Evolutionary conservation across 1,140 invertebrate species (phyloP), one percentile per base, ranked within the genome.

Genomic region (Monochamus saltuarius): DNA sequence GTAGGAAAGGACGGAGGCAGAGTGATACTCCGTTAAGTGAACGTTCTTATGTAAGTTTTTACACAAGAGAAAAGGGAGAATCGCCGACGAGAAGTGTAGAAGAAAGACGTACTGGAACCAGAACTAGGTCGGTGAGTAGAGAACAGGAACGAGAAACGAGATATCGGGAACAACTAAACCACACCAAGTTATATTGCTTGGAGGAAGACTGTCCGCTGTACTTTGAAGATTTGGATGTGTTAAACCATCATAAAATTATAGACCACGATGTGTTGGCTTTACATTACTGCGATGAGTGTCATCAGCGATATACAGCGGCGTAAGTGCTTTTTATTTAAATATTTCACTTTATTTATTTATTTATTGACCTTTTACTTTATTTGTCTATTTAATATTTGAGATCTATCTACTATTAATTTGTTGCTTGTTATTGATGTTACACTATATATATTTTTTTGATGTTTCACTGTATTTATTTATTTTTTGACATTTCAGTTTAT

Each of bases 211-310:
- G 51, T 14, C 16, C 13, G 9, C n/a, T 54, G 16, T 38, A 54
- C 14, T 54, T 54, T 17, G 16, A 54, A 9, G 51, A 54, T n/a
- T 16, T 54, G 17, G 51, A 54, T 9, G 38, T 16, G 13, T 22
- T 54, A 17, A 54, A 54, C 19, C n/a, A 37, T 6, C 51, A 54
- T 54, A 39, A 54, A 17, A 54, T 54, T 7, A 40, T 22, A 1
- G 51, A 54, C n/a, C 51, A 54, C 40, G 19, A 42, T 8, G 9
- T 54, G 14, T 8, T 22, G 16, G 36, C 51, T 6, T 22, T 39
- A 17, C 29, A 54, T 17, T 54, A 54, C 29, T 54, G 51, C 19
- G 36, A 54, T 10, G 51, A 54, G 29, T 54, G 51, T 16, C 36
- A 54, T n/a, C 36, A 54, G 22, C 9, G 16, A 4, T 54, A 54